These are phyloP conservation scores for Petrosia ficiformis DNA, from an alignment of 37 sponge, comb jelly and placozoan genomes.

Conservation along the genomic window DNA sequence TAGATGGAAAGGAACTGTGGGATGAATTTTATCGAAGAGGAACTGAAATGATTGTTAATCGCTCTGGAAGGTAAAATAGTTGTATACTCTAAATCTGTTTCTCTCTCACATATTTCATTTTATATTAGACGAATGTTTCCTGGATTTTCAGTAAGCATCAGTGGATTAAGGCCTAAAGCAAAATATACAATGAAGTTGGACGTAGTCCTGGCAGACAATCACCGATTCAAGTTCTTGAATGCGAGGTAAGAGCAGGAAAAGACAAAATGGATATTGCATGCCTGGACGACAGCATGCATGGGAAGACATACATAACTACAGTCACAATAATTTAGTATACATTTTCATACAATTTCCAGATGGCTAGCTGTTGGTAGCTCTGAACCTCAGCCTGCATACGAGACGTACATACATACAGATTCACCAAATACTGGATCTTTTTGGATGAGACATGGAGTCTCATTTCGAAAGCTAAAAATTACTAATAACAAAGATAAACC, in stretches of 20 bases:
- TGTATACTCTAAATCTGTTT: background rate
- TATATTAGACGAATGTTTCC: constrained; percentile 92
- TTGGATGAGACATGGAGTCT: constrained; percentile 57
- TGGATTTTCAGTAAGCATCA: constrained; percentile 59
- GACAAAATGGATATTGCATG: too few relatives aligned
- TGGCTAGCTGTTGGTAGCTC: constrained; percentile 86
- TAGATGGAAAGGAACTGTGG: constrained; percentile 81
- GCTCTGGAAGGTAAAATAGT: constrained; percentile 73
- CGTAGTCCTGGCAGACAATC: constrained; percentile 77
- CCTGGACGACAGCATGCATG: constrained; percentile 29
- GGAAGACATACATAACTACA: background rate
- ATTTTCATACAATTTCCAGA: background rate
- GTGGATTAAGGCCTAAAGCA: constrained; percentile 78
- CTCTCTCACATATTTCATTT: background rate
- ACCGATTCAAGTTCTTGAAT: constrained; percentile 89
- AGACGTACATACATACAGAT: constrained; percentile 49
- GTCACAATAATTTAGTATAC: too few relatives aligned
- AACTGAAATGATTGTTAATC: constrained; percentile 90
- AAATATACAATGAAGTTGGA: constrained; percentile 89
- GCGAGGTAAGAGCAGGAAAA: background rate
- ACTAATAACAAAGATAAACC: constrained; percentile 77
- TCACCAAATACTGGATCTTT: constrained; percentile 60
- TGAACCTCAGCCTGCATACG: constrained; percentile 56
- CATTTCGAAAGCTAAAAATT: constrained; percentile 62
- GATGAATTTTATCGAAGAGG: constrained; percentile 81